Base-by-base conservation (phyloP, 2,113 vertebrate genomes). In the Dissostichus mawsoni region DNA sequence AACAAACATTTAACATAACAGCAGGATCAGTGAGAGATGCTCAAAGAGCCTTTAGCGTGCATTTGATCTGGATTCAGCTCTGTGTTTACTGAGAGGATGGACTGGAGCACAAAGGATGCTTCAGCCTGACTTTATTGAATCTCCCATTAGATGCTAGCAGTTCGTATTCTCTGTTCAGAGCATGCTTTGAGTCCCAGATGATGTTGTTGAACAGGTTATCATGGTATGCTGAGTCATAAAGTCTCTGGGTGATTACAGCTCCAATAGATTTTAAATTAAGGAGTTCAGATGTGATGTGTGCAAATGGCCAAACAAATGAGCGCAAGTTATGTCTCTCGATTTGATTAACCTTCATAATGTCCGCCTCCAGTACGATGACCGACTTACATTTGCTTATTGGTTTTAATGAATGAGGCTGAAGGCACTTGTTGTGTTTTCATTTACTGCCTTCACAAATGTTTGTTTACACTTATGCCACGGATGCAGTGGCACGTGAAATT, bases 401-500 rank as follows among this genome's bases (percentile, higher is more conserved):
- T 80, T 82, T 82, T 36, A 76, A 50, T 67, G 77, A 76, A 76
- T n/a, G 29, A 75, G 59, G 65, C 76, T 48, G 14, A 66, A 67
- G 73, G 73, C 70, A 57, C 57, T 75, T 52, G 69, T 73, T 89
- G 66, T 48, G 47, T 84, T 89, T 85, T 20, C 80, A 86, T 82
- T 85, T 83, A 20, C 84, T 70, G 76, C 78, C 52, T 83, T 70
- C 63, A 61, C 70, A 74, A 78, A 87, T 69, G 80, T 87, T 87
- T 89, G 84, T 85, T 85, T 87, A 81, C 66, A 20, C 20, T 20
- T 20, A 20, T 20, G 20, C 20, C 73, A 57, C 80, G 71, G 85
- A 76, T 77, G 85, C 87, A 87, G 29, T 12, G 69, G 74, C 69
- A 81, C 78, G 84, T 90, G 88, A 91, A 88, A 89, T 87, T 85